Evolutionary conservation across 1,140 invertebrate species (phyloP), one percentile per base, ranked within the genome.

Genomic region (Chymomyza costata): DNA sequence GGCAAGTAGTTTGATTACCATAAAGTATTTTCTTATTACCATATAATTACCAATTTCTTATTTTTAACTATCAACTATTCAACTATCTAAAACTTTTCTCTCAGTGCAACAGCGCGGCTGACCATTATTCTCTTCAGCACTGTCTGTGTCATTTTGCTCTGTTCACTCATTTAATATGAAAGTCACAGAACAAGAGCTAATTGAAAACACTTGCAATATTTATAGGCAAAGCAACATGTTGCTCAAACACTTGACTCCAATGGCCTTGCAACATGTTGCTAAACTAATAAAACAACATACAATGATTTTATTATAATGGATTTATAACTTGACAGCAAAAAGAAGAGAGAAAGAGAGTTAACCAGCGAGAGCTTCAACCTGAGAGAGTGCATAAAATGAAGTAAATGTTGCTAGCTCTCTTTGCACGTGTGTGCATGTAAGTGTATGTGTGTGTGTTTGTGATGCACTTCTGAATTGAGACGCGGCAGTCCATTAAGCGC

Each of bases 131-230:
- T n/a, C n/a, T n/a, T n/a, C n/a, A n/a, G n/a, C n/a, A n/a, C n/a
- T n/a, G n/a, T n/a, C n/a, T n/a, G n/a, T n/a, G n/a, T n/a, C n/a
- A n/a, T n/a, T n/a, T n/a, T n/a, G n/a, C n/a, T n/a, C n/a, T n/a
- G n/a, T n/a, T n/a, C 67, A 67, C 67, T 78, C 73, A 80, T 78
- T 80, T 71, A 71, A 73, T 82, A 82, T 83, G 61, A 62, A 83
- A 83, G 80, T 80, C 80, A 74, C 68, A 83, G 69, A 83, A 83
- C 71, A 78, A 66, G 73, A 74, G 78, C 78, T 82, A 82, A 83
- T 83, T 83, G 80, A 83, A 83, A 83, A 80, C 80, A 83, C 71
- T 83, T 83, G 73, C 80, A 83, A 71, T 80, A 83, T 83, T 83
- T 82, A 83, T 83, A 60, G 59, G 68, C 57, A 53, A 44, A 30